A percentile compares a stretch with the other conserved stretches of the same genome.
These are phyloP conservation scores for Lissonota sp. DNA, from an alignment of 2,888 invertebrate species.

Conservation along the genomic window DNA sequence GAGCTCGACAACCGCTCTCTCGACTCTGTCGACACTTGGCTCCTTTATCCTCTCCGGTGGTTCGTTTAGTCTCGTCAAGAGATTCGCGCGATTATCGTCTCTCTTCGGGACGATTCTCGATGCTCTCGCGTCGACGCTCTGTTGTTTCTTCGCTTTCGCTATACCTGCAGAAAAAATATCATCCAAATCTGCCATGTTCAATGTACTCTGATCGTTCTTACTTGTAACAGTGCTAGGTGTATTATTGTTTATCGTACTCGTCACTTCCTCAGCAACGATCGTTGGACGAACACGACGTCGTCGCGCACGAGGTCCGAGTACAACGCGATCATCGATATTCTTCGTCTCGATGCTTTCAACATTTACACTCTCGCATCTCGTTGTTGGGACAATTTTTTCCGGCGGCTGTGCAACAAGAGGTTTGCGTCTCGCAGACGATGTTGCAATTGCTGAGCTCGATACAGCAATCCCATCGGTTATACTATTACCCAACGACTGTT, in stretches of 20 bases:
- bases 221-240: not conserved
- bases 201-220: not conserved
- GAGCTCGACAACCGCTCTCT: constrained; percentile 67
- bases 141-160: constrained; percentile 46
- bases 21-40: constrained; percentile 55
- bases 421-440: not conserved
- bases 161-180: constrained; percentile 75
- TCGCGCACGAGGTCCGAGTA: not conserved
- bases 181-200: constrained; percentile 72
- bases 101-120: not conserved
- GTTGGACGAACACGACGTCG: constrained; percentile 15
- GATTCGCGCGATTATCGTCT: not conserved
- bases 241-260: constrained; percentile 8
- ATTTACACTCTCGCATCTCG: constrained; percentile 9
- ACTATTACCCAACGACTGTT: constrained; percentile 28
- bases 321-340: not conserved
- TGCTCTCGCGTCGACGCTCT: not conserved
- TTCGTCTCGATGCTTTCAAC: not conserved
- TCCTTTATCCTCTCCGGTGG: not conserved
- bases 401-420: not conserved
- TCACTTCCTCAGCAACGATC: not conserved
- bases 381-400: not conserved
- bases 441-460: constrained; percentile 7
- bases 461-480: constrained; percentile 1
- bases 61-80: not conserved